Percentiles rank a stretch among this genome's conserved stretches.
phyloP scores from a whole-genome alignment of 2,888 invertebrate species.

The Hydropsyche betteni region DNA sequence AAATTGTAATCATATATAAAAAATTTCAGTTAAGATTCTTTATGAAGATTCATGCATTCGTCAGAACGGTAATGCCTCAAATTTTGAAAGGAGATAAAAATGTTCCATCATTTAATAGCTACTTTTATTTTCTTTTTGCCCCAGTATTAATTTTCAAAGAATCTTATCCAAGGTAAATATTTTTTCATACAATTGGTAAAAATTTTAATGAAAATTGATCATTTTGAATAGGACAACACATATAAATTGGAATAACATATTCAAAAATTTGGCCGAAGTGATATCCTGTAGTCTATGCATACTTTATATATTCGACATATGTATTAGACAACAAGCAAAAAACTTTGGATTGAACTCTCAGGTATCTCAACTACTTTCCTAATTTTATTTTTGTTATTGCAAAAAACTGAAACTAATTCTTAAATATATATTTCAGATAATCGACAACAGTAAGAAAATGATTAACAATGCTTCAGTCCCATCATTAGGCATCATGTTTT shows the following conservation, averaged over 20 bases:
- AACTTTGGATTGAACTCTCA: constrained; percentile 68
- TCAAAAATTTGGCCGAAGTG: constrained; percentile 77
- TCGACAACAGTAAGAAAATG: constrained; percentile 63
- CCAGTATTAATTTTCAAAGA: constrained; percentile 88
- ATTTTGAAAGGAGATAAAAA: constrained; percentile 64
- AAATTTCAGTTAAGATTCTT: constrained; percentile 72
- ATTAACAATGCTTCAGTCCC: constrained; percentile 80
- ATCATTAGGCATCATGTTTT: constrained; percentile 73
- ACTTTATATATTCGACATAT: constrained; percentile 82
- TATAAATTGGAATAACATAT: constrained; percentile 79
- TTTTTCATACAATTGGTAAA: not conserved
- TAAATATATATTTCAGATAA: constrained; percentile 54
- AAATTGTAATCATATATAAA: not conserved
- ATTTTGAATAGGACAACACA: constrained; percentile 67
- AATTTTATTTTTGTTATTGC: not conserved
- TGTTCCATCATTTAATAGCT: constrained; percentile 74
- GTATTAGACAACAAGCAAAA: constrained; percentile 75
- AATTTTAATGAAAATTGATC: not conserved
- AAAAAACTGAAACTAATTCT: not conserved
- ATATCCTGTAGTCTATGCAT: constrained; percentile 80
- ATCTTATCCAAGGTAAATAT: constrained; percentile 78
- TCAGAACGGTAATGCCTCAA: constrained; percentile 73
- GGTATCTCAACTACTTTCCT: constrained; percentile 41
- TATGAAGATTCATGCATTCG: constrained; percentile 89
- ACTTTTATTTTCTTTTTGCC: constrained; percentile 85